A percentile compares a stretch with the other conserved stretches of the same genome.
phyloP scores from a whole-genome alignment of 2,888 invertebrate species.

The Campopleginae sp. region DNA sequence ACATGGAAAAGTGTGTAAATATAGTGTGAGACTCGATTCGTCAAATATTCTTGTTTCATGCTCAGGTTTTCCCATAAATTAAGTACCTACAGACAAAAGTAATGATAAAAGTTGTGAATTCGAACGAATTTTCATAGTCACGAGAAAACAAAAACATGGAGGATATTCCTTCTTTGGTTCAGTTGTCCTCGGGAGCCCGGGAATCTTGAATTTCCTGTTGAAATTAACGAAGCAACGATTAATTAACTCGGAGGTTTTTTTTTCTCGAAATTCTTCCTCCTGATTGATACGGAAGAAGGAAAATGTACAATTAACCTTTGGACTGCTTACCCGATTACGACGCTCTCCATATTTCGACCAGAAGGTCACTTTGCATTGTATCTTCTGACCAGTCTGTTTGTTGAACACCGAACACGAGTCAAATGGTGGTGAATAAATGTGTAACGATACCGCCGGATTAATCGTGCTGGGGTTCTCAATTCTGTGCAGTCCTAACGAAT shows the following conservation, averaged over 20 bases:
- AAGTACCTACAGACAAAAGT: slow-evolving; percentile 16
- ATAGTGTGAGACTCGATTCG: background rate
- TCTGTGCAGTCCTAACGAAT: slow-evolving; percentile 96
- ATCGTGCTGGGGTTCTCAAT: slow-evolving; percentile 97
- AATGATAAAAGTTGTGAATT: slow-evolving; percentile 24
- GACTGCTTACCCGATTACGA: slow-evolving; percentile 87
- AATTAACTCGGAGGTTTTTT: background rate
- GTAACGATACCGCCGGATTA: slow-evolving; percentile 95
- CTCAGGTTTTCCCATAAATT: slow-evolving; percentile 22
- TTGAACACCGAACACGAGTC: slow-evolving; percentile 95
- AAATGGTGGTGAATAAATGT: slow-evolving; percentile 98
- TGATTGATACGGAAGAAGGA: background rate
- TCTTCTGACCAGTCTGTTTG: slow-evolving; percentile 93
- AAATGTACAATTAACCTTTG: background rate
- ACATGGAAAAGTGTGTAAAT: background rate
- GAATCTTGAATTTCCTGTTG: slow-evolving; percentile 82
- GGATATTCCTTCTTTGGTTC: slow-evolving; percentile 44
- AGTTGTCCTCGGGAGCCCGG: slow-evolving; percentile 82
- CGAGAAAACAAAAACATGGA: background rate
- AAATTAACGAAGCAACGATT: slow-evolving; percentile 14
- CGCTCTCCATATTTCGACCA: slow-evolving; percentile 96
- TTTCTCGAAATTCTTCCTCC: background rate
- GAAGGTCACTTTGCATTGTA: slow-evolving; percentile 92
- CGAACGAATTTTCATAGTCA: slow-evolving; percentile 8
- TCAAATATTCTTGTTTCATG: background rate